Base-by-base conservation (phyloP, 2,113 vertebrate species). In the Oreochromis niloticus region DNA sequence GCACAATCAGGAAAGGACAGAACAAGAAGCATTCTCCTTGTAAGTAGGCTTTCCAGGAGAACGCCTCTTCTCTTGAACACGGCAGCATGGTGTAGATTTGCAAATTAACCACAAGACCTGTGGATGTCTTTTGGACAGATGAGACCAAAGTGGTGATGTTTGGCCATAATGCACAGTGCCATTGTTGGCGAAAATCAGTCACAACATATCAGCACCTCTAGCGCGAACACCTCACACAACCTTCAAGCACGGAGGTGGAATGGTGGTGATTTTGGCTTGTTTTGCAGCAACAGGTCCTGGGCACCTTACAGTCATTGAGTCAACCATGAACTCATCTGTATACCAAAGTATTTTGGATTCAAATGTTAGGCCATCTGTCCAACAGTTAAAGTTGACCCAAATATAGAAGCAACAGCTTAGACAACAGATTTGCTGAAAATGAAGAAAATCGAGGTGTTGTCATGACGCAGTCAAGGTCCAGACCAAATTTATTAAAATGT, bases 1-100 rank as follows among this genome's bases (percentile, higher is more conserved):
- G 32, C 17, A 63, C 59, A 63, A n/a, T 63, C 30, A 63, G 0
- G 0, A n/a, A 63, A 36, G 9, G 32, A 36, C 0, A 0, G 59
- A 36, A 36, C 32, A 12, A 63, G 7, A 59, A 17, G 56, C 0
- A 9, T 4, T 63, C 17, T 36, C 16, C 8, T 36, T 7, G 32
- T 17, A 32, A 17, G 27, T 59, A 59, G 32, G 17, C 17, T 63
- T 1, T n/a, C 16, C 59, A 36, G 59, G 5, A 63, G 59, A 32
- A 36, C 6, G 9, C 32, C 32, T n/a, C 59, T 66, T n/a, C 17
- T 36, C 1, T n/a, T 4, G 61, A 66, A 66, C 59, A 63, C n/a
- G 59, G 30, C 30, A 19, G 16, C 30, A 34, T 34, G 30, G 59
- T 10, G 30, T 6, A 63, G 17, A 34, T 63, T 63, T 34, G 8